Evolutionary conservation across 2,888 invertebrate genomes (phyloP), one percentile per base, ranked within the genome.

Genomic region (Acrocera orbiculus): DNA sequence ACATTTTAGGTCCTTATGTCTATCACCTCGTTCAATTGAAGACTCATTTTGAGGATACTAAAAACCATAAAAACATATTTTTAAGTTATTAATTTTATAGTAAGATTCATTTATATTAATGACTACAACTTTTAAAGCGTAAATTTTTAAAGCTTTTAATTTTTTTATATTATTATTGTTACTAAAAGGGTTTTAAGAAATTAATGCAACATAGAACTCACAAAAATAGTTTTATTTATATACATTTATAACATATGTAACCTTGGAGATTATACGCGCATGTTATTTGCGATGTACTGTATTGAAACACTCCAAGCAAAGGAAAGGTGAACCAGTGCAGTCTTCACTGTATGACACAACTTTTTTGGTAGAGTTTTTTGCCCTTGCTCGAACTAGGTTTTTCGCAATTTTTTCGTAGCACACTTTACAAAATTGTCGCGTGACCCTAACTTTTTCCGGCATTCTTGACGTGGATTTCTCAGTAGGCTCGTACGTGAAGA

Each of bases 341-440:
- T 26, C 34, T 34, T 16, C 34, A 34, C 23, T 29, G 23, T 29
- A 34, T 29, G 34, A 29, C 28, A 29, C 29, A 34, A 34, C 34
- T 34, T 29, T 29, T 29, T 34, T 34, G 25, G 24, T 29, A 16
- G 24, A 34, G 24, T 23, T 29, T 32, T 33, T 34, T 34, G 29
- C 29, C 29, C 16, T 28, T 34, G 16, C 29, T 16, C 34, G 11
- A 34, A 28, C 29, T 34, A 34, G 29, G 29, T 34, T 34, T 32
- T 32, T 30, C 26, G 26, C 26, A 26, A 16, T 28, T 29, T 34
- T 29, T 29, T 34, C 23, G 24, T 34, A 34, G 34, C 34, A 34
- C 28, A 34, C 29, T 34, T 34, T 34, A 34, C 29, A 34, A 34
- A 34, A 34, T 34, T 2, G 29, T 34, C 34, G 24, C 29, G 34